Evolutionary conservation across 92 coral and sea anemone species (phyloP), one percentile per base, ranked within the genome.

Genomic region (Epizoanthus rinbou): DNA sequence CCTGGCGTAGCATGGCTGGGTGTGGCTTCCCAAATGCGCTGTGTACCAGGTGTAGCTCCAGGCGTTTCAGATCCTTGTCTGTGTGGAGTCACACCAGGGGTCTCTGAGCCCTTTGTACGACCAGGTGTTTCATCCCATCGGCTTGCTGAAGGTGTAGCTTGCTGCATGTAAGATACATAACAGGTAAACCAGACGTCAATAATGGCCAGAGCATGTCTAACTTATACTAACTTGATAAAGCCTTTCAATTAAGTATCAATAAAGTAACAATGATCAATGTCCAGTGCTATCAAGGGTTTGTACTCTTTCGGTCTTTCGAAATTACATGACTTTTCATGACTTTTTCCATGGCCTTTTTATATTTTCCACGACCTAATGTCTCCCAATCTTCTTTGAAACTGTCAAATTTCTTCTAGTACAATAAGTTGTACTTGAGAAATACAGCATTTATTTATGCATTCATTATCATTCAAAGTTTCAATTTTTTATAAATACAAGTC

Each of bases 121-220:
- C 99, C 99, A 25, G 99, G 99, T 23, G 99, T 97, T 69, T 97
- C 99, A 86, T 97, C 99, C 99, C 99, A 97, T 50, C 99, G 97
- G 81, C 99, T 97, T 52, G 91, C 91, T 31, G 99, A 97, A 63
- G 99, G 99, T 50, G 99, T 97, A 9, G 94, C 83, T 57, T 87
- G 84, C 99, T 96, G 76, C 8, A 76, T 28, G 57, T 76, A 25
- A 50, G 54, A 11, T 13, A 50, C 7, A 50, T 50, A 50, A 50
- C 39, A 68, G 19, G 13, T 25, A 60, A 24, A 17, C 11, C 25
- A 35, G 10, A 64, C 21, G 33, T 56, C 22, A 41, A 43, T n/a
- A 19, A 2, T 25, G 53, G 6, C 43, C 43, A 37, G 58, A 53
- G 8, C n/a, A 37, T 5, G 37, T 15, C 69, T 4, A 8, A 19